Base-by-base conservation (phyloP, 2,797 vertebrate genomes). In the Delichon dasypus region DNA sequence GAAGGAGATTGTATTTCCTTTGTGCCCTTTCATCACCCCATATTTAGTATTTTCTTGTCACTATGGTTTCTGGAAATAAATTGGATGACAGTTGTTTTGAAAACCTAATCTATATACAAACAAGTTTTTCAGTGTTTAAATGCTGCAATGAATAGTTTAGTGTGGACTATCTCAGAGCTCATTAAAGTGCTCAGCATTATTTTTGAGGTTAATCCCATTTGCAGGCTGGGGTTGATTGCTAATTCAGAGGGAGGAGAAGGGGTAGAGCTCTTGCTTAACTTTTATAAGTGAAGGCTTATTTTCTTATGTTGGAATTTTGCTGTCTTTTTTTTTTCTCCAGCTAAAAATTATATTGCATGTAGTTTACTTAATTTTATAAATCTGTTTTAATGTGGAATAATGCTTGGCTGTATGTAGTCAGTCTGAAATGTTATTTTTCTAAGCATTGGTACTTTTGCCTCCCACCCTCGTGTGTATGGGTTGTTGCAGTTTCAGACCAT, bases 51-150 rank as follows among this genome's bases (percentile, higher is more conserved):
- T 85, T 94, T 68, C 54, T 40, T 90, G 30, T 91, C 84, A 51
- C 64, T 67, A 20, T 88, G 34, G 50, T 82, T 95, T 92, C 65
- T 70, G 77, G 67, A 89, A 91, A 75, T 74, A 88, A 90, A 83
- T 80, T 40, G 57, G 47, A 53, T 62, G 40, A 48, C 40, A 64
- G 27, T 76, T 85, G 51, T 95, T 94, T 85, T 54, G 71, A 85
- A 93, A 91, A 68, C 36, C 66, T 61, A 62, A 65, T 76, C 71
- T 76, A 58, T 70, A 55, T 57, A 72, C 72, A 88, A 44, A 88
- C 73, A 87, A 68, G 19, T 85, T 61, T 85, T 85, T 85, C 29
- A 26, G 22, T 81, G 51, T 91, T 88, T 79, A 79, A 60, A 38
- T 74, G 34, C 38, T 87, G 16, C 65, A 76, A 16, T 68, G 48